Evolutionary conservation across 2,888 invertebrate species (phyloP).

Genomic region (Junonia oenone): DNA sequence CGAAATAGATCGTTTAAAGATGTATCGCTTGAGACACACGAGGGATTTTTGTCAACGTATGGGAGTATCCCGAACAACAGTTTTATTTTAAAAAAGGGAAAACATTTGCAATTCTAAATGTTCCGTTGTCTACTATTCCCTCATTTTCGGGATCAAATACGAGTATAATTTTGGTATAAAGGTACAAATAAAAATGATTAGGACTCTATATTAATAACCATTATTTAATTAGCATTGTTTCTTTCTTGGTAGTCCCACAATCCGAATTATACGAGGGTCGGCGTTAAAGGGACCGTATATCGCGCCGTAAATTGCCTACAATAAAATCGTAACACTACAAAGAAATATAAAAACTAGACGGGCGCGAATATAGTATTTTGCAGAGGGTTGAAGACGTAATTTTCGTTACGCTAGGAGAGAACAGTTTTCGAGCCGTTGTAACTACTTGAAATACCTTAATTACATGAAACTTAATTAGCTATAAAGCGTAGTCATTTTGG

Average conservation of each 20-base stretch:
- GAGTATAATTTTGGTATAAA: neutral
- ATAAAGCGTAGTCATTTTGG: too few species aligned
- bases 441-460: too few species aligned
- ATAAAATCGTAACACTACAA: slow-evolving; percentile 62
- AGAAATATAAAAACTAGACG: slow-evolving; percentile 39
- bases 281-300: slow-evolving; percentile 67
- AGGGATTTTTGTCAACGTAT: too few species aligned
- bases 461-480: too few species aligned
- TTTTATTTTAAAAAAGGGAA: too few species aligned
- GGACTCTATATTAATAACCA: slow-evolving; percentile 16
- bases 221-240: slow-evolving; percentile 55
- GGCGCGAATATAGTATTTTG: neutral
- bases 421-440: too few species aligned
- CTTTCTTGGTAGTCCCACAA: slow-evolving; percentile 61
- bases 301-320: slow-evolving; percentile 68
- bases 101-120: too few species aligned
- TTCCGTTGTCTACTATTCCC: neutral
- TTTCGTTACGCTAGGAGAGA: too few species aligned
- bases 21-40: too few species aligned
- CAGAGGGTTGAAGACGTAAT: neutral
- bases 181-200: slow-evolving; percentile 1
- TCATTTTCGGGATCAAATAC: neutral
- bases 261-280: slow-evolving; percentile 66
- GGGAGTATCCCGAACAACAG: too few species aligned
- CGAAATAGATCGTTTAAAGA: too few species aligned